Evolutionary conservation across 2,888 invertebrate species (phyloP).

Genomic region (Diarsia brunnea): DNA sequence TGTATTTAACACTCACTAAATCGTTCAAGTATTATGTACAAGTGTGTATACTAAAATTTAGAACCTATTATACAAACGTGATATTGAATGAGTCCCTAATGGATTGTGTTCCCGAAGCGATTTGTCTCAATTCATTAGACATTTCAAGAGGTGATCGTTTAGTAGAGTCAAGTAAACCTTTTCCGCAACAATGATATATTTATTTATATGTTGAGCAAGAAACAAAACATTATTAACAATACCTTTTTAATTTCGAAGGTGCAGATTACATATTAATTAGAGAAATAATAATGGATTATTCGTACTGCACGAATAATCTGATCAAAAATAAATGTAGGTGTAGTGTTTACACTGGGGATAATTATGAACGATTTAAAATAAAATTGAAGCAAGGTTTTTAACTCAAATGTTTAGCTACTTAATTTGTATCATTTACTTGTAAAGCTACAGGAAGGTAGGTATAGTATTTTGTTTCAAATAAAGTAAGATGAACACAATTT

Average conservation of each 20-base stretch:
- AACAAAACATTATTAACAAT: constrained; percentile 7
- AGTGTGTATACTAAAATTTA: constrained; percentile 23
- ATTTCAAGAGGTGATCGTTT: constrained; percentile 19
- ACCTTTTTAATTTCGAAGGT: neutral
- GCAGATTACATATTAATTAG: constrained; percentile 19
- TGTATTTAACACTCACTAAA: constrained; percentile 33
- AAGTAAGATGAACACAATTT: neutral
- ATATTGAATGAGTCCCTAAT: constrained; percentile 34
- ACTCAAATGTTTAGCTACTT: constrained; percentile 24
- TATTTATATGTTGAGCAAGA: neutral
- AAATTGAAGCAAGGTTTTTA: constrained; percentile 25
- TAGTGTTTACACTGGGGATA: neutral
- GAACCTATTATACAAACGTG: neutral
- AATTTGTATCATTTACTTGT: constrained; percentile 35
- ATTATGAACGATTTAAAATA: constrained; percentile 14
- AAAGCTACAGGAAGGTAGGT: neutral
- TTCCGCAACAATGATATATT: neutral
- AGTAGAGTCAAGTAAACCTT: constrained; percentile 21
- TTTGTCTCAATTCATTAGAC: constrained; percentile 50
- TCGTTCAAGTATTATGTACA: constrained; percentile 18
- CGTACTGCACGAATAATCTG: constrained; percentile 6
- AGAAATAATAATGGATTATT: constrained; percentile 17
- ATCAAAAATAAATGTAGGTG: constrained; percentile 18
- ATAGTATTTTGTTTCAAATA: neutral
- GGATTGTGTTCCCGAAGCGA: constrained; percentile 29